Evolutionary conservation across 2,888 invertebrate species (phyloP), one percentile per base, ranked within the genome.

Genomic region (Oxytorus armatus): DNA sequence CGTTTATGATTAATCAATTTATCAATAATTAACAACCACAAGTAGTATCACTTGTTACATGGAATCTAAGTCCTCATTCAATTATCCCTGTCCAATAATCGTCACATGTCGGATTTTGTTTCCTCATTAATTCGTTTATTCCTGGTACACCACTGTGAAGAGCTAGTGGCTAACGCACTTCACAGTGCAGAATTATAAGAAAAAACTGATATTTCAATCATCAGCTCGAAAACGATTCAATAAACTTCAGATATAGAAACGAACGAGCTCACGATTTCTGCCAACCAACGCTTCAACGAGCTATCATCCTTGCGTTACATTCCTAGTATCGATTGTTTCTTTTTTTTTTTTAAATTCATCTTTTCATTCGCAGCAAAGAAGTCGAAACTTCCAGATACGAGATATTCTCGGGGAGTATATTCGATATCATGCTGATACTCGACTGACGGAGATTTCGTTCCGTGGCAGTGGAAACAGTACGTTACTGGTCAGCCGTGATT

Each of bases 181-280:
- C 8, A 39, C n/a, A 51, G 51, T 53, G 4, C 16, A 21, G 25
- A 18, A 33, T 51, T 59, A 36, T 79, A 57, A 73, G 66, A 77
- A 81, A 78, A 83, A 86, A 85, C 83, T 83, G 86, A 87, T 88
- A 87, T 85, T 84, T 83, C 84, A 25, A 83, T 84, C 83, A 88
- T 89, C 86, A 85, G 88, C 87, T 87, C 84, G 85, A 83, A 85
- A 86, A 82, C 84, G 85, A 86, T 86, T 84, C 83, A 86, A 87
- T 87, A 85, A 87, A 86, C 81, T 83, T 75, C 83, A 83, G 84
- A 79, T 81, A 82, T 77, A 79, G 83, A 47, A 21, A 42, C 16
- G 82, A n/a, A 57, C 80, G 75, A 66, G 79, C 82, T 82, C 78
- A 81, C 81, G 65, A 82, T 68, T 73, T 55, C 23, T 55, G 14